phyloP scores from a whole-genome alignment of 1,140 invertebrate species.

The Heterodera carotae region DNA sequence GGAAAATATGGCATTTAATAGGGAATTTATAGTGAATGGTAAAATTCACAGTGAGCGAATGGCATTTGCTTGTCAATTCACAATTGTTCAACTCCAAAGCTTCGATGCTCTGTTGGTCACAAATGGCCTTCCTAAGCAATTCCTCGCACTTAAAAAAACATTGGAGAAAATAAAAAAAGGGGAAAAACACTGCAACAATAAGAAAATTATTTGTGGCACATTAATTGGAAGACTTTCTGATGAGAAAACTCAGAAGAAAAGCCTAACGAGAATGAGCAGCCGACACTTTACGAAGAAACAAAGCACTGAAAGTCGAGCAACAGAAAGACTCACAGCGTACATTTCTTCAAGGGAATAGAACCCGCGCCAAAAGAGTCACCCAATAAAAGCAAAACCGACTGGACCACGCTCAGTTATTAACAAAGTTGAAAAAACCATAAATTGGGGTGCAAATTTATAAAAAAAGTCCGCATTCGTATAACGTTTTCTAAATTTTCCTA shows the following conservation, averaged over 20 bases:
- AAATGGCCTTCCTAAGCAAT: constrained; percentile 25
- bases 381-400: neutral
- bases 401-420: neutral
- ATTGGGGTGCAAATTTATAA: neutral
- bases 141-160: constrained; percentile 36
- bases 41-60: constrained; percentile 30
- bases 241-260: neutral
- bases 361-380: constrained; percentile 1
- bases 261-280: neutral
- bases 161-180: constrained; percentile 22
- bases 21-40: neutral
- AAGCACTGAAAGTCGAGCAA: constrained; percentile 12
- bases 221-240: neutral
- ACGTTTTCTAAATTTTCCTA: neutral
- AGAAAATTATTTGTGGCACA: neutral
- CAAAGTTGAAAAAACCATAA: neutral
- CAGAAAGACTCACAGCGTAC: constrained; percentile 24
- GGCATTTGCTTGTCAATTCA: constrained; percentile 42
- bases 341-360: constrained; percentile 26
- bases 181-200: no score
- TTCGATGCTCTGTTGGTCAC: constrained; percentile 17
- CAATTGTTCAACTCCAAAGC: constrained; percentile 18
- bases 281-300: constrained; percentile 24
- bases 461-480: neutral
- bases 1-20: constrained; percentile 15